Evolutionary conservation across 2,888 invertebrate genomes (phyloP), one percentile per base, ranked within the genome.

Genomic region (Xestia c-nigrum): DNA sequence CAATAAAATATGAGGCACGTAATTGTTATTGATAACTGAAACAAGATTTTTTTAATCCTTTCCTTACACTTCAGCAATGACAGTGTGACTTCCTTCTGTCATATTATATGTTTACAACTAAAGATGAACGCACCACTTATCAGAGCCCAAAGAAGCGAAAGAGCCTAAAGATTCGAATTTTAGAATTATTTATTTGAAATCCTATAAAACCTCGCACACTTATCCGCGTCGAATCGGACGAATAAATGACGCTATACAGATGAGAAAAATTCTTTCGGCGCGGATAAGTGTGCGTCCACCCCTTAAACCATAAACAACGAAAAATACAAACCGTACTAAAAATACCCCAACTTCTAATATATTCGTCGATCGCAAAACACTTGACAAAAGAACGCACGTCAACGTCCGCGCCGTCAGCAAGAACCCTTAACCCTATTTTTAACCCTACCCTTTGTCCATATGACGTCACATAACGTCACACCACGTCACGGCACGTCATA

Each of bases 351-450:
- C 59, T 5, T 16, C 21, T 47, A 63, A 73, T 63, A 63, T 72
- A 83, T 70, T 47, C 75, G 24, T 40, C n/a, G 7, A 70, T 80
- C 47, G 57, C 40, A 65, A 71, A 76, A 50, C 57, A 72, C 80
- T 83, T 69, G 55, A 80, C 65, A 31, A 6, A 46, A 76, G 46
- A 65, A 84, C 76, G 80, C 84, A 75, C 47, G 50, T 21, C 47
- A 14, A 61, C 46, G 59, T 72, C 66, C 79, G 19, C 52, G 19
- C 21, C 57, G 59, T 59, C 61, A 46, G 9, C 61, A 61, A 74
- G 81, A 74, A 80, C 72, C 76, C 83, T 73, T 70, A 66, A 80
- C 80, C 80, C 79, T 84, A 85, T 85, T 88, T 87, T 82, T 81
- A 78, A 77, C 69, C 63, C 75, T 55, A 72, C 65, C 79, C 81